Evolutionary conservation across 2,797 vertebrate genomes (phyloP), one percentile per base, ranked within the genome.

Genomic region (Miichthys miiuy): DNA sequence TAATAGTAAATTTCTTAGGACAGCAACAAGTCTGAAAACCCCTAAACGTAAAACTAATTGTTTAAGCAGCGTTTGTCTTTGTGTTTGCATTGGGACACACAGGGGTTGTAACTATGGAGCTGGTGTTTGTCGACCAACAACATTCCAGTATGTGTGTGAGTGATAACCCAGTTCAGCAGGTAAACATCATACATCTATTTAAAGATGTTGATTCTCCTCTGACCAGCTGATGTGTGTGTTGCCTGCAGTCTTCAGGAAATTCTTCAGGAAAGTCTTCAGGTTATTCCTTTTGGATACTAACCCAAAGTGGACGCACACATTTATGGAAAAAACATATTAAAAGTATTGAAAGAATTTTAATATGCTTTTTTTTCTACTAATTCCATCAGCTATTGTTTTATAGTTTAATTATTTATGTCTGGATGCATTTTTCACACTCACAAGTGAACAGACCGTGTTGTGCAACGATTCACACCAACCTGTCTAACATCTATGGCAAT

Each of bases 141-240:
- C 88, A 89, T 88, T 84, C 76, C 81, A 80, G 63, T 55, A 2
- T 66, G 61, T 21, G 54, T 47, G 56, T 68, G 56, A 16, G 44
- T 13, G 54, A 75, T 64, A 68, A 65, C 44, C 65, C 57, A 68
- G 51, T 64, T 76, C 34, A 62, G 30, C 41, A 84, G 79, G 70
- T 83, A 82, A 74, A 87, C 69, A 63, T 65, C 77, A 71, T 10
- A 9, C 14, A 3, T 68, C 81, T 85, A 75, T 90, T 91, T 84
- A 80, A 78, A 83, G 68, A 61, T 1, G n/a, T 7, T 50, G 27
- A 67, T 66, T 61, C 70, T 72, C 41, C 72, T 77, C 60, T 48
- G 41, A 74, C 6, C 58, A 83, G 58, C 82, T 81, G 67, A 83
- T 60, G 17, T 25, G 21, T 48, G 17, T 56, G 48, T 52, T 42